phyloP scores from a whole-genome alignment of 2,113 vertebrate species.

The Eleginops maclovinus region DNA sequence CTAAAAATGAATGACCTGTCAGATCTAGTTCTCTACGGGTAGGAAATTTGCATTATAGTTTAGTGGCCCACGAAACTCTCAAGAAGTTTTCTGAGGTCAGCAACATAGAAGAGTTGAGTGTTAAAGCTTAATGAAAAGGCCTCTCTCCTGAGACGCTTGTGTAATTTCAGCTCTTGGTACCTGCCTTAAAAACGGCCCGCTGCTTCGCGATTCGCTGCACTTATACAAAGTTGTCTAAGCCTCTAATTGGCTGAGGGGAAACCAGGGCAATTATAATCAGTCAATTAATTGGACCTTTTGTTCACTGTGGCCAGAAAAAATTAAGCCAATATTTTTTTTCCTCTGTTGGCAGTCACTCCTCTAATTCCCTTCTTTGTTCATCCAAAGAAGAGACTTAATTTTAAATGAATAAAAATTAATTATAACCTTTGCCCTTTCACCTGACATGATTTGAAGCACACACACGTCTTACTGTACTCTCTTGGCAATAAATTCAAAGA shows the following conservation, averaged over 20 bases:
- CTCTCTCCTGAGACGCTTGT: slow-evolving; percentile 63
- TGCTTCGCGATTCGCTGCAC: slow-evolving; percentile 50
- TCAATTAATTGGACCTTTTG: slow-evolving; percentile 80
- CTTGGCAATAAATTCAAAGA: not conserved
- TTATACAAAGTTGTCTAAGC: slow-evolving; percentile 67
- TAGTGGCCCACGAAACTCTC: slow-evolving; percentile 33
- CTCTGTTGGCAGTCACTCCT: slow-evolving; percentile 23
- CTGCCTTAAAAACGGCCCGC: slow-evolving; percentile 64
- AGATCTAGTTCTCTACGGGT: not conserved
- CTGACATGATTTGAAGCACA: slow-evolving; percentile 20
- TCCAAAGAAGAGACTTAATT: slow-evolving; percentile 24
- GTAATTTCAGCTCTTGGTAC: slow-evolving; percentile 70
- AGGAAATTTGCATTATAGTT: slow-evolving; percentile 14
- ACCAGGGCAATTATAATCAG: slow-evolving; percentile 77
- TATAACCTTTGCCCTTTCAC: slow-evolving; percentile 63
- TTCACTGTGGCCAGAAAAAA: slow-evolving; percentile 56
- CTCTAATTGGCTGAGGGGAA: slow-evolving; percentile 73
- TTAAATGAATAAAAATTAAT: slow-evolving; percentile 60
- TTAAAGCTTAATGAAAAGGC: slow-evolving; percentile 73
- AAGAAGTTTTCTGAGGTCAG: slow-evolving; percentile 62
- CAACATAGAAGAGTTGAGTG: slow-evolving; percentile 34
- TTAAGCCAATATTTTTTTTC: slow-evolving; percentile 41
- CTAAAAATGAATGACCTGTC: not conserved
- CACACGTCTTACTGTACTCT: not conserved
- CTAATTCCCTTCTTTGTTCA: slow-evolving; percentile 43